Evolutionary conservation across 2,888 invertebrate genomes (phyloP).

Genomic region (Plagiodera versicolora): DNA sequence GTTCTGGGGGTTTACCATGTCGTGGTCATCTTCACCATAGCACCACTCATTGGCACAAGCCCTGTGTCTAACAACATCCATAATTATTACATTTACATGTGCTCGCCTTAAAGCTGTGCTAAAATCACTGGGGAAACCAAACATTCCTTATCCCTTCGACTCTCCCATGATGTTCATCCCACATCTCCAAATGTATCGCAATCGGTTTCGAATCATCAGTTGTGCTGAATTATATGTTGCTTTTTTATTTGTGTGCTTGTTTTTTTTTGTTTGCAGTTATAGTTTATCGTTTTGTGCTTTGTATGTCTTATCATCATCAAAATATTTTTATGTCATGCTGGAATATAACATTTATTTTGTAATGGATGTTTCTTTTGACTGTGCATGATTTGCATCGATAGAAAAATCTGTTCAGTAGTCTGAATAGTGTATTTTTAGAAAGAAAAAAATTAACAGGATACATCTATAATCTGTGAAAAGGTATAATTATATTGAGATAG

Average conservation of each 20-base stretch:
- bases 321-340: slow-evolving; percentile 23
- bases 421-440: neutral
- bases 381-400: slow-evolving; percentile 27
- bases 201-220: slow-evolving; percentile 38
- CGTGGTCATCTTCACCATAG: slow-evolving; percentile 42
- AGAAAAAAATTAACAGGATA: slow-evolving; percentile 2
- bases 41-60: slow-evolving; percentile 53
- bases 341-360: slow-evolving; percentile 22
- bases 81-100: slow-evolving; percentile 49
- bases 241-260: slow-evolving; percentile 41
- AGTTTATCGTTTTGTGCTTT: slow-evolving; percentile 33
- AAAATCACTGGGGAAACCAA: slow-evolving; percentile 47
- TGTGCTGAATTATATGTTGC: slow-evolving; percentile 41
- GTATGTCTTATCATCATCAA: slow-evolving; percentile 29
- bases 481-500: neutral
- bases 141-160: slow-evolving; percentile 23
- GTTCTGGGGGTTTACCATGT: slow-evolving; percentile 37
- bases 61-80: slow-evolving; percentile 54
- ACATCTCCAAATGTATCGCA: slow-evolving; percentile 36
- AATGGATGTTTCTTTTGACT: slow-evolving; percentile 21
- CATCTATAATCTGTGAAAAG: neutral
- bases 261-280: slow-evolving; percentile 29
- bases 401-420: slow-evolving; percentile 18
- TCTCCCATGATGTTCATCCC: slow-evolving; percentile 32
- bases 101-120: slow-evolving; percentile 55